These are phyloP conservation scores for Turdus rufiventris DNA, from an alignment of 2,113 vertebrate genomes.

Conservation along the genomic window DNA sequence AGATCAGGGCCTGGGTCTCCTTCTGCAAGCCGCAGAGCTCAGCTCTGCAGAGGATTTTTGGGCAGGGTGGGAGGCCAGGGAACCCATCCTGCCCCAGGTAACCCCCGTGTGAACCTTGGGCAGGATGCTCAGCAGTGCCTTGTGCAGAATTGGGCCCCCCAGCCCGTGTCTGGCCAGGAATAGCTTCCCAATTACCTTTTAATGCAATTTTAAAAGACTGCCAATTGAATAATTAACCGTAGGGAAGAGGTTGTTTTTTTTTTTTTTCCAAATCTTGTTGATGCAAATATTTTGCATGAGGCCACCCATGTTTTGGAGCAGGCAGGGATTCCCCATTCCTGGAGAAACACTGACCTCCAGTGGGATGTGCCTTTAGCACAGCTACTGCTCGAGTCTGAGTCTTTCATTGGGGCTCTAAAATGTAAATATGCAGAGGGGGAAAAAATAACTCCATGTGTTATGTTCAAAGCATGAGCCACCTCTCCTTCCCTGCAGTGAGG, in stretches of 20 bases:
- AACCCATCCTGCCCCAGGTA: neutral
- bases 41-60: neutral
- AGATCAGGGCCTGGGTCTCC: neutral
- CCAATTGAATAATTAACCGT: conserved; percentile 41
- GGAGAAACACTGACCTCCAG: conserved; percentile 52
- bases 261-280: neutral
- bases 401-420: accelerated
- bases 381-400: accelerated
- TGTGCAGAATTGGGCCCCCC: neutral
- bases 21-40: neutral
- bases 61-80: neutral
- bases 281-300: neutral
- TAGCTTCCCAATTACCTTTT: neutral
- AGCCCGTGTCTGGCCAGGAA: neutral
- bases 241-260: conserved; percentile 17
- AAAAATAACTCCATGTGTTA: accelerated
- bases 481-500: neutral
- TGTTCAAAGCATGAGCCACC: neutral
- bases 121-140: neutral
- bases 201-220: conserved; percentile 11
- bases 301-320: neutral
- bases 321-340: neutral
- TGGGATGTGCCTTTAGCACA: neutral
- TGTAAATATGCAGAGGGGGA: accelerated
- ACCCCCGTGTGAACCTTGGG: accelerated